Conservation (phyloP, 2,113 vertebrate species). For the Heterotilapia buettikoferi region DNA sequence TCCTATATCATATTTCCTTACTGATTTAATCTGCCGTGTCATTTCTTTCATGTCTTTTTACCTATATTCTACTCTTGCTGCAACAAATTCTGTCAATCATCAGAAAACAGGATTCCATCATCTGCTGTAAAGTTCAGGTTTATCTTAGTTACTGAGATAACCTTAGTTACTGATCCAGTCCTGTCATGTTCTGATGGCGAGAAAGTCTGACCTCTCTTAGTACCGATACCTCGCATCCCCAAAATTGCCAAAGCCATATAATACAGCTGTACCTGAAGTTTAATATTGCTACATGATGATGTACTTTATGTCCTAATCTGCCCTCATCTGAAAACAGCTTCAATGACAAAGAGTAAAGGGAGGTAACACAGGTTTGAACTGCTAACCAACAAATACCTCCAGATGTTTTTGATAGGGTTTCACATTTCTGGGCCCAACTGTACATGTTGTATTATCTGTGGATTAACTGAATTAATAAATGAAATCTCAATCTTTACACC, state of each 20-base stretch:
- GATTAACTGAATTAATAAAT: neutral
- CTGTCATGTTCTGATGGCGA: neutral
- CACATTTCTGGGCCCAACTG: neutral
- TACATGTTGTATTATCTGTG: neutral
- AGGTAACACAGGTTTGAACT: neutral
- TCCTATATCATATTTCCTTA: neutral
- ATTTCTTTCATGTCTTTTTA: neutral
- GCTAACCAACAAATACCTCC: neutral
- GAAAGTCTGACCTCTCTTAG: neutral
- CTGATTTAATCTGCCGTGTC: neutral
- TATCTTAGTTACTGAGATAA: neutral
- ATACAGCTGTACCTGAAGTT: neutral
- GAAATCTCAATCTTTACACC: neutral
- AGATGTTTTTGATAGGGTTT: neutral
- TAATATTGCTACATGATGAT: neutral
- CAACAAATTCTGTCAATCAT: neutral
- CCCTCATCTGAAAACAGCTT: neutral
- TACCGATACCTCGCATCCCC: neutral
- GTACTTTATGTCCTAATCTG: neutral
- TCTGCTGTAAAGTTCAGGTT: neutral
- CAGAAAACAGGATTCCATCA: neutral
- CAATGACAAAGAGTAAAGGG: neutral
- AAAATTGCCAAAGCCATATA: neutral
- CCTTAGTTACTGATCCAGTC: neutral
- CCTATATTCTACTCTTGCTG: neutral